Conservation (phyloP, 2,888 invertebrate species). For the Tridacna crocea region DNA sequence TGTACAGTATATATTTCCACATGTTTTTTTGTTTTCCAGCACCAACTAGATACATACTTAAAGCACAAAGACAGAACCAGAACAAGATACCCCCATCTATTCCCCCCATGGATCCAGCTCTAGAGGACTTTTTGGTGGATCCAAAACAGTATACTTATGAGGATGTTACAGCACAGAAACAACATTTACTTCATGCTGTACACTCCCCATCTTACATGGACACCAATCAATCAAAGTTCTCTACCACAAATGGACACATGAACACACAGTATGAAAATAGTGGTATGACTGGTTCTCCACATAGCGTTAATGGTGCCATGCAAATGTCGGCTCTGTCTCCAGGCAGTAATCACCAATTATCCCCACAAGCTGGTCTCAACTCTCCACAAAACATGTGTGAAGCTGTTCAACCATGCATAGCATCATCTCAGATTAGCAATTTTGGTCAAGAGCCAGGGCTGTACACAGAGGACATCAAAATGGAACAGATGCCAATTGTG, state of each 20-base stretch:
- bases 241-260: not conserved
- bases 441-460: not conserved
- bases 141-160: not conserved
- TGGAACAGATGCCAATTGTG: constrained; percentile 13
- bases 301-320: constrained; percentile 24
- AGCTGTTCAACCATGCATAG: not conserved
- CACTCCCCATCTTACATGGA: constrained; percentile 15
- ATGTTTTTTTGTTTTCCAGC: not conserved
- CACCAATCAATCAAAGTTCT: constrained; percentile 6
- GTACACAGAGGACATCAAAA: constrained; percentile 3
- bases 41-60: constrained; percentile 7
- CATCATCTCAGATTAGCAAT: constrained; percentile 4
- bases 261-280: constrained; percentile 24
- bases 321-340: constrained; percentile 25
- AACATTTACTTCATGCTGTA: not conserved
- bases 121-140: constrained; percentile 14
- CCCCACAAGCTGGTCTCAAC: constrained; percentile 19
- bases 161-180: constrained; percentile 8
- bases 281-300: constrained; percentile 37
- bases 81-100: no score
- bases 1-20: no score
- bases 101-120: constrained; percentile 11
- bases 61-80: constrained; percentile 23
- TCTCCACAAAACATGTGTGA: constrained; percentile 12
- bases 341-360: constrained; percentile 9